Base-by-base conservation (phyloP, 53 echinoderm and acorn worm genomes). In the Mesocentrotus franciscanus region DNA sequence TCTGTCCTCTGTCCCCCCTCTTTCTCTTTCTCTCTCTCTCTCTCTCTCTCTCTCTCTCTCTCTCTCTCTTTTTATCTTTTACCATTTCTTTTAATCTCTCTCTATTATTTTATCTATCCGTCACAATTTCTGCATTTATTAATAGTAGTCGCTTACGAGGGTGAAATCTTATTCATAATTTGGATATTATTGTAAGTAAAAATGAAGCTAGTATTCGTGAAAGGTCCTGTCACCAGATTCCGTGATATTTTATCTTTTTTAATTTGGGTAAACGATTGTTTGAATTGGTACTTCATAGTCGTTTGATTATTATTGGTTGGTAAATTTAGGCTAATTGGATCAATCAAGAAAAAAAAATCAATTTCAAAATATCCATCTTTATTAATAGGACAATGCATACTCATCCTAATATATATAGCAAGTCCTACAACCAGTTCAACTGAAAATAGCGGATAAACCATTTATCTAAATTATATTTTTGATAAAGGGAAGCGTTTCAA, bases 401-500 rank as follows among this genome's bases (percentile, higher is more conserved):
- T 33, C 10, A 32, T 32, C 16, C 14, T 78, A 14, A 33, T 75
- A n/a, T n/a, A 20, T 78, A 78, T 16, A 78, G 32, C 33, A 78
- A 35, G 17, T 33, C 30, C 14, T 78, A 9, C 10, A 78, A 33
- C 78, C 17, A 16, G 15, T 15, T 32, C 78, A 16, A 78, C 32
- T 10, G 14, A 33, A 10, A 78, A 78, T n/a, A 0, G 15, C 0
- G 12, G 13, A 33, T 78, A n/a, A 78, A 10, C 32, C 13, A 85
- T 85, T 57, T 87, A 57, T 87, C 87, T 87, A 26, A 87, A 85
- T 58, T 87, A 57, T 58, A n/a, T 57, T 11, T 10, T 87, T 10
- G 57, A 87, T 57, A 27, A 87, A 57, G n/a, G 12, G 58, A 87
- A 87, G 58, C n/a, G 42, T 87, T 58, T 87, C n/a, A 13, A 42